A percentile compares a stretch with the other conserved stretches of the same genome.
Conservation (phyloP, 2,888 invertebrate genomes). For the Scaptomyza parva region DNA sequence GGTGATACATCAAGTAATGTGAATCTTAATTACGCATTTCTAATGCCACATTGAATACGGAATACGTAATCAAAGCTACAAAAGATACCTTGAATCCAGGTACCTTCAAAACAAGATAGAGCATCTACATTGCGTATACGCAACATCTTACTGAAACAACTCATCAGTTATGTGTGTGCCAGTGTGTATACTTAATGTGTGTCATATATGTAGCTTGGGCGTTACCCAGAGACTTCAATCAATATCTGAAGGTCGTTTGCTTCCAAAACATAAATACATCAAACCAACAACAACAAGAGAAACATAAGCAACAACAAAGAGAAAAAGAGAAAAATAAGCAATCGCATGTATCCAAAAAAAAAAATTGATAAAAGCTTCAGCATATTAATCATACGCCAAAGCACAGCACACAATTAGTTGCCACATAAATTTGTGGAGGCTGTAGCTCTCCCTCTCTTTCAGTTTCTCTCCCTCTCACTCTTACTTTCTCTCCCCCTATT, state of each 20-base stretch:
- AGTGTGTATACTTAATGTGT: slow-evolving; percentile 23
- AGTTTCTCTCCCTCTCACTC: slow-evolving; percentile 4
- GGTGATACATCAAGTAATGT: too few species aligned
- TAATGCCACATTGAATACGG: too few species aligned
- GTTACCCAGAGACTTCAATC: slow-evolving; percentile 63
- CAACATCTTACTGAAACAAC: background rate
- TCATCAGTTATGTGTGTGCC: slow-evolving; percentile 16
- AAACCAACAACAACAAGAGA: background rate
- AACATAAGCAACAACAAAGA: too few species aligned
- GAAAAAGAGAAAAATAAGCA: background rate
- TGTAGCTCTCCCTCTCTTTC: slow-evolving; percentile 39
- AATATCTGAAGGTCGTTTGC: slow-evolving; percentile 64
- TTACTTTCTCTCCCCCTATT: background rate
- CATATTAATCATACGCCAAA: slow-evolving; percentile 77
- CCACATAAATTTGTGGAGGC: slow-evolving; percentile 51
- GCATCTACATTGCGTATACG: slow-evolving; percentile 11
- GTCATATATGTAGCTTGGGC: slow-evolving; percentile 49
- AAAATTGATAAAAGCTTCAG: slow-evolving; percentile 57
- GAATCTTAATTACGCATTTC: too few species aligned
- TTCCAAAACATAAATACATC: slow-evolving; percentile 18
- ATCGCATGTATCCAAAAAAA: slow-evolving; percentile 4
- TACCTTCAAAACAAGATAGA: background rate
- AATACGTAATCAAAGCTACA: too few species aligned
- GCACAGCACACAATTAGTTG: slow-evolving; percentile 61
- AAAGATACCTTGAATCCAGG: background rate